Conservation (phyloP, 2,113 vertebrate genomes). For the pig (Sus scrofa) region DNA sequence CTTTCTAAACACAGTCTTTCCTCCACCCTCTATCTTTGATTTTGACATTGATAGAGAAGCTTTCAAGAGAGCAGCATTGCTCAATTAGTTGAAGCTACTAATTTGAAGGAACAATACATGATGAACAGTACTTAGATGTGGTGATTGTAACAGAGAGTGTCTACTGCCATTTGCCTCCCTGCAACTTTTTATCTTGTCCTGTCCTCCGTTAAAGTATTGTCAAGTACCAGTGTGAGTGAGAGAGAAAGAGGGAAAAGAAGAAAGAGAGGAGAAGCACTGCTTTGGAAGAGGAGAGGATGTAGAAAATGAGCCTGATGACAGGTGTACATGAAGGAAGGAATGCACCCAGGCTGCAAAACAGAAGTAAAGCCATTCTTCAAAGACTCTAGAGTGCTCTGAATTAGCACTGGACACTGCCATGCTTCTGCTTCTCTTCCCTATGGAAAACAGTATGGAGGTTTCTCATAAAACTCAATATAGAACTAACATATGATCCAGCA, state of each 20-base stretch:
- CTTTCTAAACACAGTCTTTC: slow-evolving; percentile 49
- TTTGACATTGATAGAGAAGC: slow-evolving; percentile 81
- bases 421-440: neutral
- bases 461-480: no score
- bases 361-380: neutral
- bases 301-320: neutral
- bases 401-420: neutral
- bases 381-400: neutral
- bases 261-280: neutral
- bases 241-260: neutral
- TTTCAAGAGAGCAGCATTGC: slow-evolving; percentile 63
- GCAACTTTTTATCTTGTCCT: neutral
- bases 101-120: slow-evolving; percentile 72
- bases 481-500: no score
- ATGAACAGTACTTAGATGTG: slow-evolving; percentile 39
- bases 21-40: slow-evolving; percentile 58
- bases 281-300: neutral
- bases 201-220: neutral
- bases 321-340: neutral
- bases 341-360: neutral
- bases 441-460: no score
- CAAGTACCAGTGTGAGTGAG: neutral
- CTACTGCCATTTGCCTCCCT: slow-evolving; percentile 52
- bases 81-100: slow-evolving; percentile 63
- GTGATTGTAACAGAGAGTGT: slow-evolving; percentile 11